Percentiles rank a stretch among this genome's conserved stretches.
Conservation (phyloP, 2,888 invertebrate genomes). For the Meteorus cinctellus region DNA sequence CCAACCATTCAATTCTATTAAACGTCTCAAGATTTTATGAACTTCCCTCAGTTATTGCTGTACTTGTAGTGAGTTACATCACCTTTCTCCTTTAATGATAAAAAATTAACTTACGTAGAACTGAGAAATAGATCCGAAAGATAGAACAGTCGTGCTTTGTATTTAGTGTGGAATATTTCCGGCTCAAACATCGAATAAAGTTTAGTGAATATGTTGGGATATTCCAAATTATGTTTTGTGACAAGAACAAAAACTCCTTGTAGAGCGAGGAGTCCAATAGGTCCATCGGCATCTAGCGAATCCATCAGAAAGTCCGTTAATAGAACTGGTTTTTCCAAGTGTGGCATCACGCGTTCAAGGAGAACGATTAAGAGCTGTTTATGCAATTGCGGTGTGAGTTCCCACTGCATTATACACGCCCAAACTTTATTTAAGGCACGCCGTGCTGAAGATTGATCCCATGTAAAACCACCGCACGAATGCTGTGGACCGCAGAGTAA, state of each 20-base stretch:
- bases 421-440: constrained; percentile 83
- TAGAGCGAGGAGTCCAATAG: constrained; percentile 90
- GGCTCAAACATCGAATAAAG: constrained; percentile 96
- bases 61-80: too few species aligned
- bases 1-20: too few species aligned
- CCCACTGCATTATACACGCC: constrained; percentile 85
- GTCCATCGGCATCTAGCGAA: constrained; percentile 89
- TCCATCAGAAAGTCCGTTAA: constrained; percentile 95
- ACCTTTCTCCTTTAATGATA: constrained; percentile 18
- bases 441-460: constrained; percentile 76
- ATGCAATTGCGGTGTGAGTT: constrained; percentile 80
- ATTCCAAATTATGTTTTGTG: constrained; percentile 93
- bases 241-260: constrained; percentile 94
- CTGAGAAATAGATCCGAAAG: constrained; percentile 92
- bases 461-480: constrained; percentile 74
- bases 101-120: constrained; percentile 82
- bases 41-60: too few species aligned
- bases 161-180: constrained; percentile 92
- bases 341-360: constrained; percentile 86
- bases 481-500: constrained; percentile 64
- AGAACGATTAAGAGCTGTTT: constrained; percentile 87
- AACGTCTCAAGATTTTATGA: too few species aligned
- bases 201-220: constrained; percentile 95
- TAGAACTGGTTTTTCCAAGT: constrained; percentile 86
- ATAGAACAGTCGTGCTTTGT: constrained; percentile 90